Evolutionary conservation across 2,113 vertebrate species (phyloP), one percentile per base, ranked within the genome.

Genomic region (Silurus meridionalis): DNA sequence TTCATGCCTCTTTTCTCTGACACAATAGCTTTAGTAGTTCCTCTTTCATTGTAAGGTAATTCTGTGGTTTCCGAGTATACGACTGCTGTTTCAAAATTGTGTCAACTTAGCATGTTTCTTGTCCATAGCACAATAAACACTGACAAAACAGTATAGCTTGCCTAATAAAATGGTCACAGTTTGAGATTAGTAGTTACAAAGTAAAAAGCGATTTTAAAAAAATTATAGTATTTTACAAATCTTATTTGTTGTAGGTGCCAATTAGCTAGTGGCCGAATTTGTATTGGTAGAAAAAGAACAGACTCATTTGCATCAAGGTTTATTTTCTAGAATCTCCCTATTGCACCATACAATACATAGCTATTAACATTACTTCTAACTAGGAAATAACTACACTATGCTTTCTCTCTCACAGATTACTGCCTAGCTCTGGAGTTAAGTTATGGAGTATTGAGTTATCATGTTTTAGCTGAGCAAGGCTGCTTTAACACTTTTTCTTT

Each of bases 31-130:
- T 61, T 9, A 83, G 58, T 71, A 87, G 72, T 89, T 89, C 88
- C 86, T 89, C 88, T 87, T 89, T 89, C 88, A 87, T 85, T 89
- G 78, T 85, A 89, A 87, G 87, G 86, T 83, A 85, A 85, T 87
- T 83, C 64, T 87, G 88, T 87, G 86, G 88, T 87, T 89, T 89
- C 86, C 74, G 46, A 83, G 72, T 78, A 87, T 77, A 55, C 74
- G 63, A 60, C 25, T 80, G 50, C 61, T 77, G 57, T 84, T 89
- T 66, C 13, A 69, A 52, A 53, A 79, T 55, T 77, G 60, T 83
- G 86, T 79, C 72, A 82, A 85, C 83, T 48, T 48, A 83, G 80
- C 71, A 79, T 58, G 63, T 89, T 87, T 37, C 14, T 57, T 28
- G 4, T 72, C 25, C 17, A 80, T 23, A 83, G 55, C 46, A 63